Evolutionary conservation across 1,140 invertebrate genomes (phyloP).

Genomic region (Pristionchus pacificus): DNA sequence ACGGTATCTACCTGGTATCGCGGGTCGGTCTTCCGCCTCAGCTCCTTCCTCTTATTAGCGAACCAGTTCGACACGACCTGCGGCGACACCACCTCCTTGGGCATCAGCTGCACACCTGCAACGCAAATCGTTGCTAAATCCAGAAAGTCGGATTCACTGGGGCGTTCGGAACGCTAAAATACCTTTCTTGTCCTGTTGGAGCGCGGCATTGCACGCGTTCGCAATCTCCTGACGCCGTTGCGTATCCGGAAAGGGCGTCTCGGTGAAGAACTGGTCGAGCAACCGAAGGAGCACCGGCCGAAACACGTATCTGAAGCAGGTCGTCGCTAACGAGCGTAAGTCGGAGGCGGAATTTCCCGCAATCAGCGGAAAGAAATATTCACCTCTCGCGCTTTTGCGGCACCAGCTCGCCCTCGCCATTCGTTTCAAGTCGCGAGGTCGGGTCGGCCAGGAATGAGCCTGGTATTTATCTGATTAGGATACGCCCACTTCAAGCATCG

Average conservation of each 20-base stretch:
- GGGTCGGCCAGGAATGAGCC: conserved; percentile 48
- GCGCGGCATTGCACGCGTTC: conserved; percentile 43
- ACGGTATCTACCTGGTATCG: too few relatives aligned
- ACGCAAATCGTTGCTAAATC: conserved; percentile 9
- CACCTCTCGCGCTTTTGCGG: conserved; percentile 52
- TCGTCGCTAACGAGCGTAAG: too few relatives aligned
- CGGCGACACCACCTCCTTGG: conserved; percentile 55
- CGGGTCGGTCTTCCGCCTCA: conserved; percentile 37
- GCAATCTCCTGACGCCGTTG: conserved; percentile 48
- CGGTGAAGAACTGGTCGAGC: conserved; percentile 46
- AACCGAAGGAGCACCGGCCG: conserved; percentile 47
- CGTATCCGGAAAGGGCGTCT: conserved; percentile 48
- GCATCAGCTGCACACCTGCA: conserved; percentile 50
- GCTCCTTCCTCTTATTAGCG: conserved; percentile 56
- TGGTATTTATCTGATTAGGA: conserved; percentile 8
- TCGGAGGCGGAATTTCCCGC: too few relatives aligned
- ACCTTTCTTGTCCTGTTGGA: conserved; percentile 52
- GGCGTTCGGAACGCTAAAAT: neutral
- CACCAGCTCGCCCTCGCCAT: conserved; percentile 54
- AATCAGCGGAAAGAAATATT: too few relatives aligned
- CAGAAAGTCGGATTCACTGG: neutral
- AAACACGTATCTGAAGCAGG: conserved; percentile 57
- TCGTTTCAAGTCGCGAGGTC: conserved; percentile 49
- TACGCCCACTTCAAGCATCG: neutral
- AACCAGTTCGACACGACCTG: conserved; percentile 57